These are phyloP conservation scores for Sturnira hondurensis DNA, from an alignment of 2,113 vertebrate genomes.

Conservation along the genomic window DNA sequence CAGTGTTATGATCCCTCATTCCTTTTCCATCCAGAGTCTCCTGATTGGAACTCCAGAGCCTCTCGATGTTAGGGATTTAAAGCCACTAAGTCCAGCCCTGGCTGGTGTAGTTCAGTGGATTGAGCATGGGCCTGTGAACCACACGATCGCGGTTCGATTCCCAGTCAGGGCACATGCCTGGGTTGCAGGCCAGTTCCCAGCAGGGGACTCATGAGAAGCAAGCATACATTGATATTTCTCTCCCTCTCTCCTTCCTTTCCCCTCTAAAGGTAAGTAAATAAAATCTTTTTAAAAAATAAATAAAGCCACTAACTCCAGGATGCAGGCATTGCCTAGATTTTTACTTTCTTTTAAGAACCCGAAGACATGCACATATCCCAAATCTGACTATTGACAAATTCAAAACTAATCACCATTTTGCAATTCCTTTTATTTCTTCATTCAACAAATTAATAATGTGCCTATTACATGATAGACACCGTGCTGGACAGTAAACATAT, in stretches of 20 bases:
- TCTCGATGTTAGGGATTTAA: background rate
- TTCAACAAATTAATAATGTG: background rate
- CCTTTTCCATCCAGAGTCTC: background rate
- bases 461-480: background rate
- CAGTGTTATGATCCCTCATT: background rate
- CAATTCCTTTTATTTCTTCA: background rate
- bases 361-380: background rate
- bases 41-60: background rate
- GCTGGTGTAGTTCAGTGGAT: too few relatives aligned
- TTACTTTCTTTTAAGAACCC: background rate
- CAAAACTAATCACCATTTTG: background rate
- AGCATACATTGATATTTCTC: too few relatives aligned
- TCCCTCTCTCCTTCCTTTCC: too few relatives aligned
- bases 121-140: too few relatives aligned
- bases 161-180: too few relatives aligned
- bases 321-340: background rate
- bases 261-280: too few relatives aligned
- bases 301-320: background rate
- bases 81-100: background rate
- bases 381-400: constrained; percentile 3
- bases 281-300: too few relatives aligned
- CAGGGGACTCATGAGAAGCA: too few relatives aligned
- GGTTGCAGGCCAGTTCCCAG: too few relatives aligned
- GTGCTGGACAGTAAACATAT: background rate
- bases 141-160: too few relatives aligned